Base-by-base conservation (phyloP, 1,140 invertebrate genomes). In the Drosophila quadrilineata region DNA sequence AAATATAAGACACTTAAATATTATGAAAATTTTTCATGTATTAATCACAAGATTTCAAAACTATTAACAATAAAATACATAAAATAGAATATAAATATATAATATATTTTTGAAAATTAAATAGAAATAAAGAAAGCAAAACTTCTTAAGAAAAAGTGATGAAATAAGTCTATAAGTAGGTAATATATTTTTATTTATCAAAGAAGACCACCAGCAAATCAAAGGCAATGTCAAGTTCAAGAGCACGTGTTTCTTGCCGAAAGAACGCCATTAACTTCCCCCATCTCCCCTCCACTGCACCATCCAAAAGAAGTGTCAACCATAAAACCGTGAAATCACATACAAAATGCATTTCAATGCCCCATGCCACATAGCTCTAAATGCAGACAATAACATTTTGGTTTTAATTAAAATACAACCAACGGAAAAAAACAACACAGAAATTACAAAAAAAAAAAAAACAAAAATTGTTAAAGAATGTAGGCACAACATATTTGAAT, bases 291-390 rank as follows among this genome's bases (percentile, higher is more conserved):
- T n/a, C n/a, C n/a, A n/a, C 48, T 72, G 19, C 31, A 28, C 53
- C 24, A 28, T n/a, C n/a, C n/a, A 3, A 33, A 31, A 48, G 56
- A 54, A 63, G 60, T 60, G 53, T 46, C 74, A 56, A 64, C 46
- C 72, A 63, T 82, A 76, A 82, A 82, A 73, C 68, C 76, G 59
- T 84, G 77, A 82, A 82, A 82, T 82, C 77, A 82, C 72, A 82
- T 82, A 82, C 76, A 84, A 82, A 82, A 75, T 84, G 76, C 72
- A 82, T 82, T 82, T 84, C 65, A 65, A 76, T 68, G 63, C 68
- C 45, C 57, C 35, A 58, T 33, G 74, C 54, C 46, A 60, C 57
- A 36, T 64, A 59, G 48, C 21, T 33, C 56, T 19, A 35, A 46
- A 22, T 2, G 33, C 31, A 56, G 31, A 69, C 74, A 77, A 36